A percentile compares a stretch with the other conserved stretches of the same genome.
phyloP scores from a whole-genome alignment of 2,797 vertebrate genomes.

The Gambusia yucatana region DNA sequence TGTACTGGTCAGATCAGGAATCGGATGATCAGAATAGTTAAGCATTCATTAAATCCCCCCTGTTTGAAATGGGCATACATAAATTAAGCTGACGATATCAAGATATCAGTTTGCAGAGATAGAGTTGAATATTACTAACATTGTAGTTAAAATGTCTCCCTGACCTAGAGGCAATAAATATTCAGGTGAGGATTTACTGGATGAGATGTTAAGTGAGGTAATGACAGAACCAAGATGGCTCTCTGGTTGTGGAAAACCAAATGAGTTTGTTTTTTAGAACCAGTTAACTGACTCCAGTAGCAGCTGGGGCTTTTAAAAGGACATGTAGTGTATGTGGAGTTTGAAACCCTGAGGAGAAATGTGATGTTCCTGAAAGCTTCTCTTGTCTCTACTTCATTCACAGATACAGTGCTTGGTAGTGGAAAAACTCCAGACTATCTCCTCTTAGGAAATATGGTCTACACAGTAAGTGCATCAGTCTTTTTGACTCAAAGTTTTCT shows the following conservation, averaged over 20 bases:
- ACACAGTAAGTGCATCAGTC: slow-evolving; percentile 89
- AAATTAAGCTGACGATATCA: no score
- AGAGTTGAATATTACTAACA: no score
- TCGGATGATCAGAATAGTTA: not conserved
- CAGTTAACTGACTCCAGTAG: not conserved
- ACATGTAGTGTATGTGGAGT: slow-evolving; percentile 29
- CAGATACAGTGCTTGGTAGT: slow-evolving; percentile 93
- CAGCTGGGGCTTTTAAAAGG: slow-evolving; percentile 14
- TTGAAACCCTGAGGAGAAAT: slow-evolving; percentile 39
- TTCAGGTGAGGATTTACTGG: no score
- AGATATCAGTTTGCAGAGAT: no score
- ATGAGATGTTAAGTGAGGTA: no score
- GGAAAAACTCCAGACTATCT: slow-evolving; percentile 97
- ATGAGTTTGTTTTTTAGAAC: not conserved
- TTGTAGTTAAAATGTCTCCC: no score
- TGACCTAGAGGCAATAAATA: no score
- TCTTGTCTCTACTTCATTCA: slow-evolving; percentile 70
- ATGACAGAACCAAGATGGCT: not conserved
- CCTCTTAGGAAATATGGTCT: slow-evolving; percentile 97
- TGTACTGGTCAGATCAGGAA: not conserved
- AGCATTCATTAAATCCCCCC: not conserved
- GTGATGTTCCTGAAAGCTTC: slow-evolving; percentile 46
- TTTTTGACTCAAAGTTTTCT: slow-evolving; percentile 34
- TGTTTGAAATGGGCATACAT: no score
- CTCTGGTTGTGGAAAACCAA: not conserved